Evolutionary conservation across 2,113 vertebrate genomes (phyloP).

Genomic region (Eleginops maclovinus): DNA sequence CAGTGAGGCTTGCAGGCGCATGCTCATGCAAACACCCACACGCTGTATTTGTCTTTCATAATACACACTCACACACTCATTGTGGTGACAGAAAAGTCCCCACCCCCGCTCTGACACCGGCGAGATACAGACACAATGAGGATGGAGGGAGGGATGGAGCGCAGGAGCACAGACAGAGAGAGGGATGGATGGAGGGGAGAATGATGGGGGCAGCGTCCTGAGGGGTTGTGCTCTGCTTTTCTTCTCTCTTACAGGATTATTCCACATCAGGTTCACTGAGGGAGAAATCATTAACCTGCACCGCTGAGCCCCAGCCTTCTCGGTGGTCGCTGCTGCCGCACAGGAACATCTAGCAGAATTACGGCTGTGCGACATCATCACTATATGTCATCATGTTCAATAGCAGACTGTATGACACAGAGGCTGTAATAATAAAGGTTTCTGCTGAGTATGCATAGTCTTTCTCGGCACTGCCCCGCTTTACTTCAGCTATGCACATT

Average conservation of each 20-base stretch:
- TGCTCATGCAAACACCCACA: slow-evolving; percentile 76
- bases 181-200: slow-evolving; percentile 15
- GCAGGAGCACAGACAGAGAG: slow-evolving; percentile 27
- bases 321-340: slow-evolving; percentile 51
- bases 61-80: slow-evolving; percentile 38
- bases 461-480: slow-evolving; percentile 47
- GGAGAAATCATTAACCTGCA: slow-evolving; percentile 65
- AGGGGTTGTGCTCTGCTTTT: slow-evolving; percentile 45
- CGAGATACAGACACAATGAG: slow-evolving; percentile 69
- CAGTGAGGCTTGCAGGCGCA: slow-evolving; percentile 51
- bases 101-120: slow-evolving; percentile 74
- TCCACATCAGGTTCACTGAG: slow-evolving; percentile 63
- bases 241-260: slow-evolving; percentile 65
- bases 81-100: slow-evolving; percentile 69
- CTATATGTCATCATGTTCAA: slow-evolving; percentile 53
- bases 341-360: slow-evolving; percentile 28
- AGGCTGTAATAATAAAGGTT: slow-evolving; percentile 31
- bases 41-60: slow-evolving; percentile 64
- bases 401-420: slow-evolving; percentile 47
- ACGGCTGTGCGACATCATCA: slow-evolving; percentile 58
- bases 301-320: slow-evolving; percentile 45
- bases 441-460: slow-evolving; percentile 63
- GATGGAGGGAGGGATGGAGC: slow-evolving; percentile 48
- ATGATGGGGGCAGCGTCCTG: slow-evolving; percentile 27
- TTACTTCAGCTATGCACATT: slow-evolving; percentile 45